Base-by-base conservation (phyloP, 2,888 invertebrate genomes). In the Archaeoteleia sp. region DNA sequence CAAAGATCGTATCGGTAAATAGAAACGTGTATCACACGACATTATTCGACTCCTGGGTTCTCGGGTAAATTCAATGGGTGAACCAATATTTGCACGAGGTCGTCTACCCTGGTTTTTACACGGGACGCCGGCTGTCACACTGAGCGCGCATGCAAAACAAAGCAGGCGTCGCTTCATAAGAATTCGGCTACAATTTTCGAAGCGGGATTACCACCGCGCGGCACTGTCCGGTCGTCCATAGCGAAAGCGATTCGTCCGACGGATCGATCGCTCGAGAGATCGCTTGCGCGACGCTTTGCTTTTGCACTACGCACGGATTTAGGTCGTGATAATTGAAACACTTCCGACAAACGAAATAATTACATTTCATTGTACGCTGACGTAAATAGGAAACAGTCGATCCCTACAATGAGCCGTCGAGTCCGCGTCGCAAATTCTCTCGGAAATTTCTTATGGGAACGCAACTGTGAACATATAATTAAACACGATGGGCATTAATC, bases 41-140 rank as follows among this genome's bases (percentile, higher is more conserved):
- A 46, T 29, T 27, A 12, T 29, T 17, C 25, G 4, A 15, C 27
- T 17, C 25, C 15, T 39, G 27, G 27, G 37, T 12, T 29, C 10
- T 9, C 39, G 37, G 35, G 15, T 37, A 39, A 14, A 37, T 27
- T 25, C 45, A 32, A 55, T 55, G 43, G 45, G 30, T 20, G 9
- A 35, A 12, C 43, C 37, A 55, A 55, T 55, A 55, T 55, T 55
- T 55, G 37, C 45, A 27, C 20, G 25, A 27, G 43, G 35, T 55
- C 35, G 55, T 37, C 37, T 45, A 20, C 35, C 37, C 20, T 12
- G 40, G 23, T 43, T 55, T 37, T 45, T 37, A 34, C 12, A 35
- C 32, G 32, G 3, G 15, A 35, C 37, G 14, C 42, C 42, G 25
- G 42, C 42, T 42, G 42, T 9, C 20, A 20, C 39, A 15, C 8